phyloP scores from a whole-genome alignment of 53 echinoderm and acorn worm species.

The Temnopleurus reevesii region DNA sequence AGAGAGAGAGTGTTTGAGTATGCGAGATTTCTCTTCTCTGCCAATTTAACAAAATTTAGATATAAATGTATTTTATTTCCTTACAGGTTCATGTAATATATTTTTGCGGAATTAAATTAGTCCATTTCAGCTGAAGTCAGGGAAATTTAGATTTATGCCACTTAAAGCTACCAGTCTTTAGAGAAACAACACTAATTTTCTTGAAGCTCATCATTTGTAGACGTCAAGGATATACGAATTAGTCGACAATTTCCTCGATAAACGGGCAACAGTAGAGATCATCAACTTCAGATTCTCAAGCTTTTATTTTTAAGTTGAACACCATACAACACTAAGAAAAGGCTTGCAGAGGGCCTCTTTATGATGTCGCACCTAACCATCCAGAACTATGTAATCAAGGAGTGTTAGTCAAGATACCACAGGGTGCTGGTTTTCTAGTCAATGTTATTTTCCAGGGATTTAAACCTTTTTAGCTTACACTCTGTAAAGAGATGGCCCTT shows the following conservation, averaged over 20 bases:
- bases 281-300: too few species aligned
- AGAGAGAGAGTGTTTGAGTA: neutral
- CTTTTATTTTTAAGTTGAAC: too few species aligned
- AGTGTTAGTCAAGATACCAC: too few species aligned
- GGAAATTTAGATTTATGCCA: neutral
- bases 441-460: too few species aligned
- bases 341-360: neutral
- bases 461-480: too few species aligned
- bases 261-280: neutral
- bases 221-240: neutral
- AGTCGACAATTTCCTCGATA: neutral
- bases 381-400: conserved; percentile 26
- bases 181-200: too few species aligned
- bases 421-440: too few species aligned
- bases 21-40: neutral
- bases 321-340: neutral
- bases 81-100: neutral
- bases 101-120: neutral
- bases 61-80: neutral
- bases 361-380: neutral
- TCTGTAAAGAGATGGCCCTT: too few species aligned
- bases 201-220: neutral
- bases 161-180: too few species aligned
- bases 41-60: neutral
- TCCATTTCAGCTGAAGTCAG: neutral